phyloP scores from a whole-genome alignment of 2,888 invertebrate genomes.

The Sarcophaga carnaria region DNA sequence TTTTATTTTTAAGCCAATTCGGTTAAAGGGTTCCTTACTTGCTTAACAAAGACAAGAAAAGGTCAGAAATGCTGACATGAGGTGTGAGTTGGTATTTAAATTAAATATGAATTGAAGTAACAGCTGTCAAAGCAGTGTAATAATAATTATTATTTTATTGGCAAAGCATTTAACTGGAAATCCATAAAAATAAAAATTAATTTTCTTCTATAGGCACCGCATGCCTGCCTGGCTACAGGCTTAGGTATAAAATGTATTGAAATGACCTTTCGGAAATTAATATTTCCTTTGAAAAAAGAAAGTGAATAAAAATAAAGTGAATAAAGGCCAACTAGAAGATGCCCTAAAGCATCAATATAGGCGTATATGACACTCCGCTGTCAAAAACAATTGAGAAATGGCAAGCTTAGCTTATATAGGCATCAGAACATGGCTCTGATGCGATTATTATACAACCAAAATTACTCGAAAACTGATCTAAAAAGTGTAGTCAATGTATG shows the following conservation, averaged over 20 bases:
- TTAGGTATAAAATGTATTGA: background rate
- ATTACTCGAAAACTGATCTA: too few relatives aligned
- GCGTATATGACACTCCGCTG: too few relatives aligned
- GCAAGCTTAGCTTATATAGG: too few relatives aligned
- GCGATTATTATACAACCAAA: too few relatives aligned
- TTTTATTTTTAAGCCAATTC: too few relatives aligned
- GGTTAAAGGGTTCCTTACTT: slow-evolving; percentile 33
- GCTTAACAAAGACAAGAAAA: too few relatives aligned
- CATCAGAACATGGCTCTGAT: too few relatives aligned
- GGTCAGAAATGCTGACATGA: background rate
- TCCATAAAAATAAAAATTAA: slow-evolving; percentile 51
- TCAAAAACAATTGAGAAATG: too few relatives aligned
- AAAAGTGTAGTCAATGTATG: too few relatives aligned
- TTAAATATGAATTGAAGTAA: slow-evolving; percentile 51
- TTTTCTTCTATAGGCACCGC: background rate
- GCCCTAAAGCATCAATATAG: too few relatives aligned
- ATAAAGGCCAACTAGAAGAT: background rate
- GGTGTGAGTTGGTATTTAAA: slow-evolving; percentile 44
- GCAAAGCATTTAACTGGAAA: slow-evolving; percentile 67
- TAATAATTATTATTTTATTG: slow-evolving; percentile 70
- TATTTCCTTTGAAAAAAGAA: background rate
- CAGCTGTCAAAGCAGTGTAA: slow-evolving; percentile 67
- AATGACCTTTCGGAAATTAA: slow-evolving; percentile 27
- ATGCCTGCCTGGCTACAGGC: background rate
- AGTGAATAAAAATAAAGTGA: background rate